Percentiles rank a stretch among this genome's conserved stretches.
Conservation (phyloP, 2,113 vertebrate genomes). For the Xiphophorus hellerii region DNA sequence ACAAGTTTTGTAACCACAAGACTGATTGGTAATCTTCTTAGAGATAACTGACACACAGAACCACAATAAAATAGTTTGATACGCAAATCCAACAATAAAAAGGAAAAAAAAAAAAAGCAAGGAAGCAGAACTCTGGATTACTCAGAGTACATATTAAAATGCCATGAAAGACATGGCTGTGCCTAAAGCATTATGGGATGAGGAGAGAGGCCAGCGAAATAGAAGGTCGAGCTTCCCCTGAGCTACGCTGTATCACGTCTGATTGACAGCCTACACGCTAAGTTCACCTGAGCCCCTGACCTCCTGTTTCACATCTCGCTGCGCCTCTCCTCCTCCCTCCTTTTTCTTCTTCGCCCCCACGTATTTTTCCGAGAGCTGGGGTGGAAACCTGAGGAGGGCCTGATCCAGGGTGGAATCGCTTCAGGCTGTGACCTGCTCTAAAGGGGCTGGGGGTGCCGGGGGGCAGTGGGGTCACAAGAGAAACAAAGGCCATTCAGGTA, state of each 20-base stretch:
- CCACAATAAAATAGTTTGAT: too few species aligned
- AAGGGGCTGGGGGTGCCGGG: conserved; percentile 9
- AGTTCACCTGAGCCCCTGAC: conserved; percentile 76
- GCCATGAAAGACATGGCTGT: conserved; percentile 49
- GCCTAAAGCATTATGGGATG: conserved; percentile 35
- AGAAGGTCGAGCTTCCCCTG: conserved; percentile 52
- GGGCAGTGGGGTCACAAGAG: conserved; percentile 14
- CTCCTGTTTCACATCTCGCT: conserved; percentile 63
- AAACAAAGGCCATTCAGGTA: conserved; percentile 84
- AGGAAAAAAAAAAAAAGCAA: neutral
- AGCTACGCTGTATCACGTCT: conserved; percentile 57
- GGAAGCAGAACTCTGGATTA: conserved; percentile 9
- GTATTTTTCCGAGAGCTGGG: conserved; percentile 34
- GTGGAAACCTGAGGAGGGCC: conserved; percentile 75
- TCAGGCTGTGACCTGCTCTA: conserved; percentile 72
- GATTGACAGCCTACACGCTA: conserved; percentile 77
- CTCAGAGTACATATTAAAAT: conserved; percentile 27
- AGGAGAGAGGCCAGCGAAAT: conserved; percentile 27
- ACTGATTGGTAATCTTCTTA: neutral
- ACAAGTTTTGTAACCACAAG: conserved; percentile 20
- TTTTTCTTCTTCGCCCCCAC: conserved; percentile 4
- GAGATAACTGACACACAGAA: too few species aligned
- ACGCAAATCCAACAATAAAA: neutral
- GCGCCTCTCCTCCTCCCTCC: conserved; percentile 40
- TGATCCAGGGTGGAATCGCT: conserved; percentile 75